Evolutionary conservation across 2,888 invertebrate species (phyloP).

Genomic region (Polydrusus cervinus): DNA sequence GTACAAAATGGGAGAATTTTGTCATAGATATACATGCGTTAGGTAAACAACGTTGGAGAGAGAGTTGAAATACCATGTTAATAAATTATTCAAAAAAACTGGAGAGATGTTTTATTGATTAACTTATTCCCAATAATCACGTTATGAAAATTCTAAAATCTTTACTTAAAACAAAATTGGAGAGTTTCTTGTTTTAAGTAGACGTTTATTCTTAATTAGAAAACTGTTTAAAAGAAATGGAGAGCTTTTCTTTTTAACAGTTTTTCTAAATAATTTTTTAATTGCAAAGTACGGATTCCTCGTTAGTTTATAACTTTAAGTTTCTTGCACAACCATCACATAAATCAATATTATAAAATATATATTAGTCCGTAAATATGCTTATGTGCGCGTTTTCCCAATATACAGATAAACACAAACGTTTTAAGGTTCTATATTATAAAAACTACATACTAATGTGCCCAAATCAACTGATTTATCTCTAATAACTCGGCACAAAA

Average conservation of each 20-base stretch:
- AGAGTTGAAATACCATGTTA: slow-evolving; percentile 7
- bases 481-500: slow-evolving; percentile 31
- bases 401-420: slow-evolving; percentile 68
- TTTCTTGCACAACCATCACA: slow-evolving; percentile 66
- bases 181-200: slow-evolving; percentile 44
- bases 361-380: slow-evolving; percentile 60
- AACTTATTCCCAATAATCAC: slow-evolving; percentile 8
- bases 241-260: slow-evolving; percentile 41
- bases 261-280: slow-evolving; percentile 16
- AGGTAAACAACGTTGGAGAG: slow-evolving; percentile 43
- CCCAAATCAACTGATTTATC: slow-evolving; percentile 20
- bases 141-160: slow-evolving; percentile 23
- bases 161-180: slow-evolving; percentile 45
- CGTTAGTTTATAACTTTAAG: slow-evolving; percentile 1
- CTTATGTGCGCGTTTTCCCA: slow-evolving; percentile 67
- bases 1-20: slow-evolving; percentile 44
- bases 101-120: slow-evolving; percentile 34
- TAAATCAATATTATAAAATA: slow-evolving; percentile 68
- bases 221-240: slow-evolving; percentile 38
- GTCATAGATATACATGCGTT: not conserved
- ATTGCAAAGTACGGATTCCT: slow-evolving; percentile 15
- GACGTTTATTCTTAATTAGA: slow-evolving; percentile 13
- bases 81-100: slow-evolving; percentile 20
- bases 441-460: slow-evolving; percentile 58
- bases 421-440: slow-evolving; percentile 57